These are phyloP conservation scores for Erebia aethiops DNA, from an alignment of 2,888 invertebrate genomes.

Conservation along the genomic window DNA sequence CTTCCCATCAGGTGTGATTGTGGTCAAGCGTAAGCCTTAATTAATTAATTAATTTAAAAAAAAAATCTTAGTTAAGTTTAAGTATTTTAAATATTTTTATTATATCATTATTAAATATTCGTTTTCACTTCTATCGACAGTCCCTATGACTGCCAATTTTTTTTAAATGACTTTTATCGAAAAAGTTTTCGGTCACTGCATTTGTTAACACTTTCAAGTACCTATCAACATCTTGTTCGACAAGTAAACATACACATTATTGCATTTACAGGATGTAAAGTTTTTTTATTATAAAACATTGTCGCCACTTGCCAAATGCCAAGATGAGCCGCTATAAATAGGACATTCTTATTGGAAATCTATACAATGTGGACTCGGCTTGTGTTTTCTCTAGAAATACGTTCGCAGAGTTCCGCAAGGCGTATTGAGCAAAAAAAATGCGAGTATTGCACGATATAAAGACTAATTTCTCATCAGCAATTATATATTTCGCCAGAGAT, in stretches of 20 bases:
- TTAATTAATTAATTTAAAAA: too few species aligned
- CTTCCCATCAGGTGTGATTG: too few species aligned
- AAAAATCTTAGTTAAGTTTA: too few species aligned
- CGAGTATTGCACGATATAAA: background rate
- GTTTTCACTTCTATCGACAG: too few species aligned
- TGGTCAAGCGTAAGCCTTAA: too few species aligned
- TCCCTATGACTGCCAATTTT: too few species aligned
- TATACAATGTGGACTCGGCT: background rate
- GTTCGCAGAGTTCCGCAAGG: background rate
- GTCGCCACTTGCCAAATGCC: background rate
- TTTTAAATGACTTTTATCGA: too few species aligned
- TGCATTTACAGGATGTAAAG: background rate
- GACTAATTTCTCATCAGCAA: background rate
- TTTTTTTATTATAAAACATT: background rate
- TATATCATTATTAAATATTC: too few species aligned
- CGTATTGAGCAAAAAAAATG: background rate
- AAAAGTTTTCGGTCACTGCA: too few species aligned
- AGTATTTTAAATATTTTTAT: too few species aligned
- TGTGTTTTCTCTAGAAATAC: background rate
- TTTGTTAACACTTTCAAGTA: too few species aligned
- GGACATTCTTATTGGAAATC: constrained; percentile 6
- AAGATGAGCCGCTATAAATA: background rate
- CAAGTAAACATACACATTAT: background rate
- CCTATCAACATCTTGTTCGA: background rate
- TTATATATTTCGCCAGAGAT: too few species aligned